These are phyloP conservation scores for Temnothorax nylanderi DNA, from an alignment of 1,140 invertebrate species.

Conservation along the genomic window DNA sequence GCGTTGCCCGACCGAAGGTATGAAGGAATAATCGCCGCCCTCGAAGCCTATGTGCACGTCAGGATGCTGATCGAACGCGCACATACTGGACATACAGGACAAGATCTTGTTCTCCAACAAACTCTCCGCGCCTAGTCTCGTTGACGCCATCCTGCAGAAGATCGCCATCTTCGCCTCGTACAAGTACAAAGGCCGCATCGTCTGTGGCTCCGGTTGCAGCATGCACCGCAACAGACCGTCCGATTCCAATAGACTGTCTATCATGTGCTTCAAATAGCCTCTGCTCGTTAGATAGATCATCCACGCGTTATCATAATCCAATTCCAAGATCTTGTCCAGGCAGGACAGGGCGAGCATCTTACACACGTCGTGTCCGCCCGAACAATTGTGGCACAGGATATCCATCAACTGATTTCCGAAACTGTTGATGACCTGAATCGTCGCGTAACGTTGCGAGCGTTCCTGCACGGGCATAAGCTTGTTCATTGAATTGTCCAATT, in stretches of 20 bases:
- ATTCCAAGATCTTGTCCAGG: slow-evolving; percentile 91
- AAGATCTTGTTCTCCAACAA: slow-evolving; percentile 92
- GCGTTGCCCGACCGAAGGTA: slow-evolving; percentile 88
- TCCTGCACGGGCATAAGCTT: slow-evolving; percentile 82
- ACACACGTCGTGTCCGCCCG: slow-evolving; percentile 95
- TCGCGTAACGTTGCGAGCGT: slow-evolving; percentile 80
- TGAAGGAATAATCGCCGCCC: slow-evolving; percentile 84
- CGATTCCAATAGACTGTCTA: slow-evolving; percentile 92
- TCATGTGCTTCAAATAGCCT: slow-evolving; percentile 94
- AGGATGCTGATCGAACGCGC: slow-evolving; percentile 92
- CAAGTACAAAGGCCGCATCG: slow-evolving; percentile 92
- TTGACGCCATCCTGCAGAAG: slow-evolving; percentile 91
- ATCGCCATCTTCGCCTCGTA: slow-evolving; percentile 96
- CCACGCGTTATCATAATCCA: slow-evolving; percentile 91
- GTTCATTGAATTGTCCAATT: slow-evolving; percentile 87
- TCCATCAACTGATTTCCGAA: slow-evolving; percentile 94
- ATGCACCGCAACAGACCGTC: slow-evolving; percentile 90
- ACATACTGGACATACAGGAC: slow-evolving; percentile 91
- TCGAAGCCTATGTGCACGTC: slow-evolving; percentile 87
- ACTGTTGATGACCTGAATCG: slow-evolving; percentile 87
- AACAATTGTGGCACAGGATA: slow-evolving; percentile 94
- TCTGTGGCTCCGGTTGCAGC: slow-evolving; percentile 89
- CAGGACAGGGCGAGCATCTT: slow-evolving; percentile 95
- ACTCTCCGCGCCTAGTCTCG: slow-evolving; percentile 90
- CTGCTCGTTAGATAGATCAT: slow-evolving; percentile 91